A percentile compares a stretch with the other conserved stretches of the same genome.
phyloP scores from a whole-genome alignment of 2,797 vertebrate genomes.

The Acipenser transmontanus region DNA sequence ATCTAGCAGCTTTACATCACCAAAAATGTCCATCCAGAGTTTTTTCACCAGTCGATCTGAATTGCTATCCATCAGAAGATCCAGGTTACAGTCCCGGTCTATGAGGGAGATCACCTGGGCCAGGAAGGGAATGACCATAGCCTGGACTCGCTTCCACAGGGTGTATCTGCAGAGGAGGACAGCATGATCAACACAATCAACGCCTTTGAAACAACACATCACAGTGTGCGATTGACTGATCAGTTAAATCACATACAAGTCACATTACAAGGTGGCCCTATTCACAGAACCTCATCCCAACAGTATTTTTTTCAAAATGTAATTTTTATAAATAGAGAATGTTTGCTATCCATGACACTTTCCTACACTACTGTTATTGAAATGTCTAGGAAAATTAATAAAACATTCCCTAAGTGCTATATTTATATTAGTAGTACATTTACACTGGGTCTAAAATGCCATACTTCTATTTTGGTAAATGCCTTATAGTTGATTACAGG shows the following conservation, averaged over 20 bases:
- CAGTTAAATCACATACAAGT: no score
- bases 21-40: slow-evolving; percentile 88
- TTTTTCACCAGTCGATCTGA: slow-evolving; percentile 53
- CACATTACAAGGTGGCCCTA: no score
- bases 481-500: no score
- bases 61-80: slow-evolving; percentile 38
- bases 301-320: no score
- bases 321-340: no score
- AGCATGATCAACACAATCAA: not conserved
- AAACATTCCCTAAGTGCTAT: no score
- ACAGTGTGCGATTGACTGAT: not conserved
- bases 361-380: no score
- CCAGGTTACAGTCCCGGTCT: slow-evolving; percentile 67
- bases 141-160: slow-evolving; percentile 84
- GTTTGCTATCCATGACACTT: no score
- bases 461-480: not conserved
- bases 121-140: slow-evolving; percentile 57
- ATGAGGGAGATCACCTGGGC: slow-evolving; percentile 59
- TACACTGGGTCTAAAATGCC: no score
- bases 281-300: no score
- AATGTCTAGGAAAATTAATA: no score
- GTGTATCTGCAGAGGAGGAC: slow-evolving; percentile 61
- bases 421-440: no score
- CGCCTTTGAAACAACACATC: not conserved
- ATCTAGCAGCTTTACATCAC: slow-evolving; percentile 66